Conservation (phyloP, 2,797 vertebrate species). For the Acrossocheilus fasciatus region DNA sequence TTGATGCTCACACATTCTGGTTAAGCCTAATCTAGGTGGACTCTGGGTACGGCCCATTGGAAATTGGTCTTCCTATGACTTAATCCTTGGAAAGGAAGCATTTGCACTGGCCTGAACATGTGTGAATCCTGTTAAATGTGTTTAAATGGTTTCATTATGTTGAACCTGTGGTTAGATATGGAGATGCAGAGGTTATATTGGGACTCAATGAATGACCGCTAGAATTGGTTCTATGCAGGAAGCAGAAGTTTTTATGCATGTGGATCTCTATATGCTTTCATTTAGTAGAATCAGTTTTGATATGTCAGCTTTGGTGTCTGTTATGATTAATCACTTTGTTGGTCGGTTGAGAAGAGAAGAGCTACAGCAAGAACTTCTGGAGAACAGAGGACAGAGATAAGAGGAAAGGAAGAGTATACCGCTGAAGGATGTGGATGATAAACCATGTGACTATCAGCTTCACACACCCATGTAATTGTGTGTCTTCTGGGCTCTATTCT, state of each 20-base stretch:
- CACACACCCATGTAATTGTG: slow-evolving; percentile 29
- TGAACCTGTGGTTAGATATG: background rate
- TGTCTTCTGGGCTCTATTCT: slow-evolving; percentile 3
- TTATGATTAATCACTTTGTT: slow-evolving; percentile 27
- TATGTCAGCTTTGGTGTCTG: background rate
- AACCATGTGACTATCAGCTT: slow-evolving; percentile 26
- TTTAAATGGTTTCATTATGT: background rate
- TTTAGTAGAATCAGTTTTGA: slow-evolving; percentile 13
- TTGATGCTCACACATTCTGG: background rate
- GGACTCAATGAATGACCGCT: background rate
- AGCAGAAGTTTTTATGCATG: background rate
- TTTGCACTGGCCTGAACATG: background rate
- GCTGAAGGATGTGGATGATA: background rate
- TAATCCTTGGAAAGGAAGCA: background rate
- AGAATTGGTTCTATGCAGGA: background rate
- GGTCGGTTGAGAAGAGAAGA: background rate
- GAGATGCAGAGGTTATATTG: background rate
- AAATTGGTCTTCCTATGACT: slow-evolving; percentile 8
- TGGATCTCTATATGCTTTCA: background rate
- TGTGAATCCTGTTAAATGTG: background rate
- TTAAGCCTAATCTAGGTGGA: background rate
- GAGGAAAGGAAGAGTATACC: background rate
- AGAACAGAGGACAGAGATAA: slow-evolving; percentile 14
- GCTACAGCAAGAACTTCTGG: background rate
- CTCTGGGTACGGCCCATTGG: background rate